Percentiles rank a stretch among this genome's conserved stretches.
Conservation (phyloP, 2,113 vertebrate species). For the Pica pica region DNA sequence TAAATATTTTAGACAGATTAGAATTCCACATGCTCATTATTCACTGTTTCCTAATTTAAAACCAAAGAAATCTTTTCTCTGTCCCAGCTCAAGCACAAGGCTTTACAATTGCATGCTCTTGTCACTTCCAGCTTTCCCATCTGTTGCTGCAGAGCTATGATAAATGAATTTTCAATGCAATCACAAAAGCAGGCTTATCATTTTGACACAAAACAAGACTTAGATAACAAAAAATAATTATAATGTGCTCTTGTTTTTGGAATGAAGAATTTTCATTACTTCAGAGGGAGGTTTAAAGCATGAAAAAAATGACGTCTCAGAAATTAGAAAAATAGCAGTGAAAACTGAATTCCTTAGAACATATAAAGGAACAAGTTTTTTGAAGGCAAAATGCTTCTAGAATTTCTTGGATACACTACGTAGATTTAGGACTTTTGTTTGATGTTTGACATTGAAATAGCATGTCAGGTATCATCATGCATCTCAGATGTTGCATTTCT, state of each 20-base stretch:
- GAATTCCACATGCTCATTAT: background rate
- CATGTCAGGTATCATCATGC: background rate
- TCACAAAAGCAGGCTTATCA: background rate
- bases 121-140: constrained; percentile 21
- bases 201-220: constrained; percentile 28
- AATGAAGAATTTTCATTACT: background rate
- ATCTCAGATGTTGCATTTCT: background rate
- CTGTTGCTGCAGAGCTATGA: background rate
- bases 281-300: background rate
- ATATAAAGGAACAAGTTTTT: background rate
- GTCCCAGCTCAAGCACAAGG: background rate
- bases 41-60: constrained; percentile 3
- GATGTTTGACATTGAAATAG: background rate
- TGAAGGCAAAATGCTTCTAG: background rate
- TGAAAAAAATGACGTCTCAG: background rate
- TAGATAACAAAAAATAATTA: constrained; percentile 17
- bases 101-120: background rate
- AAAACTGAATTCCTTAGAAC: background rate
- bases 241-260: background rate
- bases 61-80: background rate
- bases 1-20: background rate
- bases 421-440: background rate
- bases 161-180: constrained; percentile 30
- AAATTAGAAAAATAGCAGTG: background rate
- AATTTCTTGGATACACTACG: background rate